Conservation (phyloP, 2,888 invertebrate species). For the Chrysolina oricalcia region DNA sequence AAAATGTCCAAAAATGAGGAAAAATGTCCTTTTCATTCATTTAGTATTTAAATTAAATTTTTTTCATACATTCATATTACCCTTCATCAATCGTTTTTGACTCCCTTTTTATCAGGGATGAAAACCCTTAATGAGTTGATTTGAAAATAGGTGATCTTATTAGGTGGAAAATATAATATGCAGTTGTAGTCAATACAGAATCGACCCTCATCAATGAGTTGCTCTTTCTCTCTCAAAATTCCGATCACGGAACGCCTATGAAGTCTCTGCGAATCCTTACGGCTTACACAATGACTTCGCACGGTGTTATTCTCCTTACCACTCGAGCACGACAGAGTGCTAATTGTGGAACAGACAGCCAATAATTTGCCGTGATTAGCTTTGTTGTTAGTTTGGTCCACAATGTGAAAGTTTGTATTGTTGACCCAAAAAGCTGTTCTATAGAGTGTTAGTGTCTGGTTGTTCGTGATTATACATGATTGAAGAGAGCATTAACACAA, state of each 20-base stretch:
- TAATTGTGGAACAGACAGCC: conserved; percentile 10
- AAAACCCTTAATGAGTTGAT: too few relatives aligned
- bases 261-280: not conserved
- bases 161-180: too few relatives aligned
- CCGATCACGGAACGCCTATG: not conserved
- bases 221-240: too few relatives aligned
- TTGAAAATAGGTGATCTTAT: too few relatives aligned
- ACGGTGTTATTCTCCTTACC: not conserved
- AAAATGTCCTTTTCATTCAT: too few relatives aligned
- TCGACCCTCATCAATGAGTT: too few relatives aligned
- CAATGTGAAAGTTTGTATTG: not conserved
- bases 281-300: not conserved
- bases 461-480: not conserved
- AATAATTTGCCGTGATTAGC: conserved; percentile 2
- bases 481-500: not conserved
- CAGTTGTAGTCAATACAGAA: too few relatives aligned
- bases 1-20: too few relatives aligned
- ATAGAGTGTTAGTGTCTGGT: not conserved
- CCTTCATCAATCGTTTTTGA: too few relatives aligned
- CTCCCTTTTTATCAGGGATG: too few relatives aligned
- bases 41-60: too few relatives aligned
- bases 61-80: too few relatives aligned
- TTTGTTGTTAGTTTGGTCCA: not conserved
- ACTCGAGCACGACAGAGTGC: conserved; percentile 1
- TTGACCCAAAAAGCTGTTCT: not conserved